Evolutionary conservation across 2,113 vertebrate genomes (phyloP), one percentile per base, ranked within the genome.

Genomic region (Aix galericulata): DNA sequence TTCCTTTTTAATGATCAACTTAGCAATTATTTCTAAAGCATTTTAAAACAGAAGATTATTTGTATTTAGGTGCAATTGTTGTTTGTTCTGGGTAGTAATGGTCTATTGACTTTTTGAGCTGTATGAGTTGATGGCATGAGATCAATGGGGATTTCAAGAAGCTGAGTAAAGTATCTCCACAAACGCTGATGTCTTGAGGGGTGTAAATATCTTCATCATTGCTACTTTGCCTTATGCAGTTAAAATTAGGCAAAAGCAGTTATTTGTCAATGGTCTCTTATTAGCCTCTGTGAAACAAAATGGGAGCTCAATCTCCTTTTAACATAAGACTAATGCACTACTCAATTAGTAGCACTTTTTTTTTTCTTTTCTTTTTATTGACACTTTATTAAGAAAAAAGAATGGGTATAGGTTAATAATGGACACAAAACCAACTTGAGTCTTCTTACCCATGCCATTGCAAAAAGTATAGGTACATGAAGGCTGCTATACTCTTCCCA

Each of bases 91-190:
- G 53, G 38, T 91, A 75, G 44, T 87, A 96, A 83, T 17, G 34
- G 52, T 80, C 86, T 94, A 79, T 90, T 78, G 92, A 90, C 52
- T 96, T 91, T 83, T 82, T 11, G 15, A 29, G 31, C 18, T 15
- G 27, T 80, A 34, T 86, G 77, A 92, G 73, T 89, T 60, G 48
- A 84, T 89, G 88, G 55, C 40, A 55, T 71, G 72, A 95, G 68
- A 94, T 95, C 90, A 77, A 74, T 93, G 44, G 76, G 48, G 79
- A 86, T 95, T 95, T 96, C 18, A 31, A 91, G 83, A 81, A 89
- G 64, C 86, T 71, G 68, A 83, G 82, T 67, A 86, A 90, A 83
- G 64, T 78, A 77, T 81, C 72, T 79, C 42, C 42, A 63, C 79
- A 92, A 74, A 92, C 40, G 60, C 27, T 1, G 1, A 74, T 29